Evolutionary conservation across 30 jellyfish, hydroid and myxozoan genomes (phyloP).

Genomic region (Clytia hemisphaerica): DNA sequence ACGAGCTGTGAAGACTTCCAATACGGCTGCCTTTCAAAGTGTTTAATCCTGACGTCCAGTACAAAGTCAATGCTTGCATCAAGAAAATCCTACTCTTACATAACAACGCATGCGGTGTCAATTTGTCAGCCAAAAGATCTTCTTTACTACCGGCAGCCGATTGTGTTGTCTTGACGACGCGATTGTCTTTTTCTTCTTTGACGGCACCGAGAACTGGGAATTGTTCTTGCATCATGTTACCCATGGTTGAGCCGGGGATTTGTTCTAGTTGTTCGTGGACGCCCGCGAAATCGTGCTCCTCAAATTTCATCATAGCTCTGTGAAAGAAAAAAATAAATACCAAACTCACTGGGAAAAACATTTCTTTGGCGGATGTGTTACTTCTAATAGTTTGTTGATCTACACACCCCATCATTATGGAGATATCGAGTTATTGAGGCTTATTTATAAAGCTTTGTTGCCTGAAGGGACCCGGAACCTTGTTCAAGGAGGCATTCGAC

Average conservation of each 20-base stretch:
- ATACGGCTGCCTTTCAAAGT: constrained; percentile 90
- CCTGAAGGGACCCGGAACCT: no score
- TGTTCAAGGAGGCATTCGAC: no score
- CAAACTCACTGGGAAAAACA: no score
- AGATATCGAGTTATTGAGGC: no score
- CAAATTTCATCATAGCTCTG: constrained; percentile 93
- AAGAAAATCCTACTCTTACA: constrained; percentile 67
- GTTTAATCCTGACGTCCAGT: constrained; percentile 96
- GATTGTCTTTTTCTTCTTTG: constrained; percentile 64
- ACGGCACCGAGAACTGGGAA: constrained; percentile 95
- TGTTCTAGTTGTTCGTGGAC: constrained; percentile 85
- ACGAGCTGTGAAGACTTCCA: constrained; percentile 95
- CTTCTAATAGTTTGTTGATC: no score
- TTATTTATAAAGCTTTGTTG: no score
- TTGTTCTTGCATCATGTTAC: constrained; percentile 83
- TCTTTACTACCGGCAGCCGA: constrained; percentile 6
- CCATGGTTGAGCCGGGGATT: constrained; percentile 87
- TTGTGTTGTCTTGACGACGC: constrained; percentile 14
- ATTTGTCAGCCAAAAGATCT: constrained; percentile 26
- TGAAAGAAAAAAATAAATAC: background rate
- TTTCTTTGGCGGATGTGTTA: no score
- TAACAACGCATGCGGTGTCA: constrained; percentile 63
- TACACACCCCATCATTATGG: no score
- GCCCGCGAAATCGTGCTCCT: constrained; percentile 93
- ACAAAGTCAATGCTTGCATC: constrained; percentile 88